Evolutionary conservation across 2,113 vertebrate genomes (phyloP).

Genomic region (Oncorhynchus mykiss): DNA sequence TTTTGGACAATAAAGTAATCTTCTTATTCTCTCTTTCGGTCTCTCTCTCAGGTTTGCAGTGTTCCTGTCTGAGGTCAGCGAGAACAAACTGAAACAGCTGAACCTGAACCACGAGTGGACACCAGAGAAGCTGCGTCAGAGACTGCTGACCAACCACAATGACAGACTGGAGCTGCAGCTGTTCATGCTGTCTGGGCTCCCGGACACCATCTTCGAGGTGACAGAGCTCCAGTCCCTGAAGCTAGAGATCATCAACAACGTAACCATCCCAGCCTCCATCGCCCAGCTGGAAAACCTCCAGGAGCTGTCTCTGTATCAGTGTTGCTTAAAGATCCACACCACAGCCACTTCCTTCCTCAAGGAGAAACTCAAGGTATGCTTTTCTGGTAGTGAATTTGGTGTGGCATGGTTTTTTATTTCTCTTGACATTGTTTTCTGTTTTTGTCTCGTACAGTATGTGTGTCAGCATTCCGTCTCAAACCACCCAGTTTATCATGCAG

Average conservation of each 20-base stretch:
- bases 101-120: slow-evolving; percentile 99
- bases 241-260: slow-evolving; percentile 97
- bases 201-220: slow-evolving; percentile 94
- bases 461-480: too few relatives aligned
- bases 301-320: slow-evolving; percentile 91
- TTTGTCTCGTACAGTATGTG: too few relatives aligned
- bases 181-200: slow-evolving; percentile 96
- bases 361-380: slow-evolving; percentile 88
- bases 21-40: too few relatives aligned
- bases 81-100: slow-evolving; percentile 97
- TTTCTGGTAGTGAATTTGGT: too few relatives aligned
- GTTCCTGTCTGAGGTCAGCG: slow-evolving; percentile 96
- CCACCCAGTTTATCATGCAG: too few relatives aligned
- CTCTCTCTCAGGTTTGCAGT: slow-evolving; percentile 82
- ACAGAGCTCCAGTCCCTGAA: slow-evolving; percentile 93
- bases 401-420: too few relatives aligned
- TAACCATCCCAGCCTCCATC: slow-evolving; percentile 89
- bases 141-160: slow-evolving; percentile 84
- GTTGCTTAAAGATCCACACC: slow-evolving; percentile 90
- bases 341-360: slow-evolving; percentile 89
- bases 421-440: too few relatives aligned
- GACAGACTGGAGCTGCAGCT: slow-evolving; percentile 91
- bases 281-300: slow-evolving; percentile 91
- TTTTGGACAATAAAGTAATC: too few relatives aligned
- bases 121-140: slow-evolving; percentile 89